Evolutionary conservation across 2,797 vertebrate genomes (phyloP).

Genomic region (Pipistrellus kuhlii): DNA sequence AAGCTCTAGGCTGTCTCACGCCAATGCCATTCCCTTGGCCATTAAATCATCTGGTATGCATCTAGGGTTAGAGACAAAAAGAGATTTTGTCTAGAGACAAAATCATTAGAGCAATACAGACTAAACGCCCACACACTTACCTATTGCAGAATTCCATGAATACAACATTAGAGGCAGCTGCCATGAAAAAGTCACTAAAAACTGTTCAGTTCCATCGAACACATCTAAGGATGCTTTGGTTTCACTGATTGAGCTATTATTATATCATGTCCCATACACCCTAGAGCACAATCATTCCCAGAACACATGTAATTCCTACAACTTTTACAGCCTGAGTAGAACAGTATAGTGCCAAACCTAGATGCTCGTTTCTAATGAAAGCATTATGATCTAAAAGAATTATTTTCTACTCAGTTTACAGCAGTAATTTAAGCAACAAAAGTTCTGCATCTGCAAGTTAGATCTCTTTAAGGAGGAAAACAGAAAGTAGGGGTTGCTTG

Average conservation of each 20-base stretch:
- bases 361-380: conserved; percentile 53
- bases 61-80: conserved; percentile 33
- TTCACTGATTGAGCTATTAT: neutral
- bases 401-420: neutral
- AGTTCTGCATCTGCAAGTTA: neutral
- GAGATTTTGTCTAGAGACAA: conserved; percentile 24
- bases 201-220: neutral
- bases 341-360: neutral
- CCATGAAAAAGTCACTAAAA: conserved; percentile 7
- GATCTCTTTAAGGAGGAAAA: conserved; percentile 54
- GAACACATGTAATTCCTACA: neutral
- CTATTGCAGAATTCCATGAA: neutral
- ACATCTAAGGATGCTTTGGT: neutral
- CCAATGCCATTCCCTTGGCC: neutral
- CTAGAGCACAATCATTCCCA: neutral
- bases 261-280: neutral
- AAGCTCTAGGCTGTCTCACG: neutral
- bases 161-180: neutral
- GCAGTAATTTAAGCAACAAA: conserved; percentile 35
- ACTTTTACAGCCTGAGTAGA: neutral
- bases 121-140: neutral
- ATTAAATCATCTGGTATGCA: neutral
- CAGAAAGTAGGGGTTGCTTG: neutral
- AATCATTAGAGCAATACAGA: neutral
- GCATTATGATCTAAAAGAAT: conserved; percentile 31